Evolutionary conservation across 2,888 invertebrate species (phyloP).

Genomic region (Timema podura): DNA sequence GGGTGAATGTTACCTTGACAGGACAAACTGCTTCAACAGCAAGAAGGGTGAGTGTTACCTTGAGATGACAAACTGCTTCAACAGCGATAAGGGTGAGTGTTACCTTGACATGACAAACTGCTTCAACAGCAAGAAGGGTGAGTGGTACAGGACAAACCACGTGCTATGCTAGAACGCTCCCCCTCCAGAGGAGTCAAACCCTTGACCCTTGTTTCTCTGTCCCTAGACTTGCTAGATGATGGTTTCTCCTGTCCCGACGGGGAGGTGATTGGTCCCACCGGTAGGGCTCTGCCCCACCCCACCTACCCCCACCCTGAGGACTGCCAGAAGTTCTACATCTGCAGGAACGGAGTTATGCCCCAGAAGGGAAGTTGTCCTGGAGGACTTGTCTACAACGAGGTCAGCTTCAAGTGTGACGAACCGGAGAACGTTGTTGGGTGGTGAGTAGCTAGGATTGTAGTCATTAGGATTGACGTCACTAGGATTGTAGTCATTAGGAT

Average conservation of each 20-base stretch:
- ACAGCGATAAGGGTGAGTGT: slow-evolving; percentile 42
- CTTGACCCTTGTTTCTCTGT: neutral
- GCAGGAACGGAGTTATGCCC: slow-evolving; percentile 69
- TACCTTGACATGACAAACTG: slow-evolving; percentile 50
- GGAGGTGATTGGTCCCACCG: slow-evolving; percentile 61
- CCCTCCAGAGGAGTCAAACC: too few relatives aligned
- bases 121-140: slow-evolving; percentile 49
- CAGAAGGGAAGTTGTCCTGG: slow-evolving; percentile 69
- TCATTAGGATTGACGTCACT: neutral
- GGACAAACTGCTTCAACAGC: too few relatives aligned
- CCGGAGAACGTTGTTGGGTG: slow-evolving; percentile 74
- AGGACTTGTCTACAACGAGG: slow-evolving; percentile 75
- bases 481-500: neutral
- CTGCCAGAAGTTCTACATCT: slow-evolving; percentile 80
- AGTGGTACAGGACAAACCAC: slow-evolving; percentile 35
- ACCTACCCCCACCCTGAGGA: slow-evolving; percentile 75
- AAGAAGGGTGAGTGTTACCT: too few relatives aligned
- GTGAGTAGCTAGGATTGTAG: slow-evolving; percentile 47
- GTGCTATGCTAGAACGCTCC: too few relatives aligned
- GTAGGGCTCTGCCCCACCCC: slow-evolving; percentile 67
- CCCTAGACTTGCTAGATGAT: slow-evolving; percentile 64
- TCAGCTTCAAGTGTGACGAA: slow-evolving; percentile 70
- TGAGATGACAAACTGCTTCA: too few relatives aligned
- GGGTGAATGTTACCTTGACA: too few relatives aligned
- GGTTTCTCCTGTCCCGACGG: slow-evolving; percentile 74